Evolutionary conservation across 2,888 invertebrate species (phyloP), one percentile per base, ranked within the genome.

Genomic region (Leptinotarsa juncta): DNA sequence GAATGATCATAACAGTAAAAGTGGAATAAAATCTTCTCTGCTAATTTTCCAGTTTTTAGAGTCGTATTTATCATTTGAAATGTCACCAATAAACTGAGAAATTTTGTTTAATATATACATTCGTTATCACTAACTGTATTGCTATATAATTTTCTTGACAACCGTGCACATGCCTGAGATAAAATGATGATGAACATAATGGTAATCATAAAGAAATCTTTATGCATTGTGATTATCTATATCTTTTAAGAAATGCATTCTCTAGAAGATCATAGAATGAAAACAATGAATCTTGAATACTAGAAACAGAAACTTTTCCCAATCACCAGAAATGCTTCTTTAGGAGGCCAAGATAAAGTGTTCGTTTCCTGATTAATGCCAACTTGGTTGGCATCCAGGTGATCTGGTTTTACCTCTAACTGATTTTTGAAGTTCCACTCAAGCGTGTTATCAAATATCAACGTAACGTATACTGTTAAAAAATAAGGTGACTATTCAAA

Each of bases 71-170:
- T 62, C n/a, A 62, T 32, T 4, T 12, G 12, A 62, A 62, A 62
- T 62, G 32, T 62, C 7, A 18, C 62, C 62, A n/a, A 62, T 62
- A 42, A 62, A 62, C 62, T 10, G 10, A 32, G 42, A 42, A 62
- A 62, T 62, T n/a, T 10, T 32, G 14, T 42, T 32, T 16, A 10
- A 32, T 32, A 20, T 57, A 20, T 57, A 18, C 10, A 3, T 57
- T 57, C 12, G 26, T 57, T 57, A 57, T 4, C 3, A 4, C 20
- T 10, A 15, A 20, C 57, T 57, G 14, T 57, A 57, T 23, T 57
- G 57, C 12, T 20, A 14, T 57, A 20, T 23, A 26, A 57, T 57
- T 57, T 20, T 57, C 57, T 57, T 57, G 57, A 57, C 57, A 57
- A 57, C 20, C 23, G 23, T 57, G 1, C 20, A 23, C 23, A 23